Conservation (phyloP, 2,888 invertebrate species). For the Lasioglossum figueresi region DNA sequence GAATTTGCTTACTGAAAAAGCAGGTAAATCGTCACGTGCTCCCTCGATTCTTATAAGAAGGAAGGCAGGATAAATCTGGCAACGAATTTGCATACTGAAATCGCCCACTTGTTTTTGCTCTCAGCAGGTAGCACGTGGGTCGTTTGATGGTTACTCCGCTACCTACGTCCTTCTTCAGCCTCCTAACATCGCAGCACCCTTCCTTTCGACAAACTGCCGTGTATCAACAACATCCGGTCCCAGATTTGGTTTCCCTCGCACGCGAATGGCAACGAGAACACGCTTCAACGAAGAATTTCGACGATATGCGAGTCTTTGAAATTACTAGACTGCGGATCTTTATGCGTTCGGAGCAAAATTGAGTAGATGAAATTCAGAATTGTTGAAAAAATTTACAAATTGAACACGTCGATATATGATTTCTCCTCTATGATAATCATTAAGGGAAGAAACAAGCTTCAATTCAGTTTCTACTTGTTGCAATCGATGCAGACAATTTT, state of each 20-base stretch:
- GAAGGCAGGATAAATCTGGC: constrained; percentile 62
- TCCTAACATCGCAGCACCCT: constrained; percentile 59
- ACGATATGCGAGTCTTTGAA: neutral
- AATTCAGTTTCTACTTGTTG: no score
- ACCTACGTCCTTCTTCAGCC: constrained; percentile 63
- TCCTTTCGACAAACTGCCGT: constrained; percentile 67
- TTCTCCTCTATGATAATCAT: no score
- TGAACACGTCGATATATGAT: no score
- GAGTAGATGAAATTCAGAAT: no score
- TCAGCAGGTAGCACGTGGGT: constrained; percentile 74
- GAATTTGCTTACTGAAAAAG: neutral
- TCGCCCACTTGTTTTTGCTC: constrained; percentile 75
- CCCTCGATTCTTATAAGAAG: constrained; percentile 16
- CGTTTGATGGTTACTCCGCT: constrained; percentile 71
- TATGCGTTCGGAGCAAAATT: no score
- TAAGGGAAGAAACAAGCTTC: no score
- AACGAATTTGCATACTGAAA: constrained; percentile 73
- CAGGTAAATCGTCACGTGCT: constrained; percentile 17
- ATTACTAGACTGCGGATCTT: no score
- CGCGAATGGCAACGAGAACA: constrained; percentile 32
- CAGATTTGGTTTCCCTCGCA: constrained; percentile 50
- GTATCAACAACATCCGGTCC: constrained; percentile 68
- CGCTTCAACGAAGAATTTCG: constrained; percentile 15
- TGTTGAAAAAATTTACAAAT: no score
- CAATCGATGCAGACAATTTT: no score